These are phyloP conservation scores for Aphis gossypii DNA, from an alignment of 1,140 invertebrate species.

Conservation along the genomic window DNA sequence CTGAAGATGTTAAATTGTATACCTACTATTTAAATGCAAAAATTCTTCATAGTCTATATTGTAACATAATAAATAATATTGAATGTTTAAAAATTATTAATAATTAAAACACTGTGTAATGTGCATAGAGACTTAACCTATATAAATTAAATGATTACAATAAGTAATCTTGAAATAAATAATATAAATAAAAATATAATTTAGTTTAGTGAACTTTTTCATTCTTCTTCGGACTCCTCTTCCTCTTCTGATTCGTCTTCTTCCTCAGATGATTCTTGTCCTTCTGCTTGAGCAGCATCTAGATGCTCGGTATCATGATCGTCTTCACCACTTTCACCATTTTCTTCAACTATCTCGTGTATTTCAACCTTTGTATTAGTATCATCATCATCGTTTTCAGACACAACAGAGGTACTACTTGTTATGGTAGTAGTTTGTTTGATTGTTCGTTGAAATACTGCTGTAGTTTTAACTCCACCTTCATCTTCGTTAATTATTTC, in stretches of 20 bases:
- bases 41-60: background rate
- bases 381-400: slow-evolving; percentile 13
- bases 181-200: background rate
- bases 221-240: slow-evolving; percentile 33
- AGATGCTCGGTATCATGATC: slow-evolving; percentile 4
- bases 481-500: slow-evolving; percentile 35
- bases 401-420: slow-evolving; percentile 5
- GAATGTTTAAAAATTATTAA: slow-evolving; percentile 24
- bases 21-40: background rate
- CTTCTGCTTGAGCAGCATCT: slow-evolving; percentile 8
- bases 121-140: slow-evolving; percentile 11
- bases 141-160: background rate
- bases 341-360: slow-evolving; percentile 40
- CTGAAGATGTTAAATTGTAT: background rate
- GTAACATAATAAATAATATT: background rate
- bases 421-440: slow-evolving; percentile 34
- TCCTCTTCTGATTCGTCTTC: slow-evolving; percentile 50
- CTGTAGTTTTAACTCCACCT: slow-evolving; percentile 25
- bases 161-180: slow-evolving; percentile 21
- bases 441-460: slow-evolving; percentile 21
- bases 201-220: slow-evolving; percentile 15
- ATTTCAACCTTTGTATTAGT: slow-evolving; percentile 6
- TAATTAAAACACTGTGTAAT: background rate
- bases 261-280: slow-evolving; percentile 54
- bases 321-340: slow-evolving; percentile 42